These are phyloP conservation scores for Leptopterna dolabrata DNA, from an alignment of 2,888 invertebrate genomes.

Conservation along the genomic window DNA sequence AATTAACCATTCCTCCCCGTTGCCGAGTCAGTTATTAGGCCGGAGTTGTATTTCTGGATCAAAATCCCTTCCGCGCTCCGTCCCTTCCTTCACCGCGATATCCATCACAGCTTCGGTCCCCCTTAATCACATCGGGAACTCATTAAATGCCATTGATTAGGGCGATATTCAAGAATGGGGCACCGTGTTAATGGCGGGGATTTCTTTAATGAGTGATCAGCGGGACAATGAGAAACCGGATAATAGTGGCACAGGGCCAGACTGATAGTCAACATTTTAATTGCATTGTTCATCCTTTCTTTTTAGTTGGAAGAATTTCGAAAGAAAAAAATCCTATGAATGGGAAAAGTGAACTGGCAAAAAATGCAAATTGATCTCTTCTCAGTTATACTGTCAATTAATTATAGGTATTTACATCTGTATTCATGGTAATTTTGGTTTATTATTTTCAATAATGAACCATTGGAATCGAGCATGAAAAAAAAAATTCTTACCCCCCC, in stretches of 20 bases:
- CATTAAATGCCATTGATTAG: slow-evolving; percentile 15
- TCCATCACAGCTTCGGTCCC: neutral
- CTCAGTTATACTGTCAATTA: too few relatives aligned
- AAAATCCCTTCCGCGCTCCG: neutral
- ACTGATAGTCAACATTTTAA: neutral
- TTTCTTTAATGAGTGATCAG: slow-evolving; percentile 34
- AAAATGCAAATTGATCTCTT: too few relatives aligned
- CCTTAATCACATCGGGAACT: slow-evolving; percentile 4
- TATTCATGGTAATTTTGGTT: too few relatives aligned
- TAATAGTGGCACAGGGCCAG: neutral
- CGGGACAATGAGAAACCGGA: neutral
- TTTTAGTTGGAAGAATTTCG: neutral
- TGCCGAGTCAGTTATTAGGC: slow-evolving; percentile 26
- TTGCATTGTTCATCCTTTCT: neutral
- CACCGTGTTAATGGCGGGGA: slow-evolving; percentile 4
- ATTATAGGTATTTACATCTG: too few relatives aligned
- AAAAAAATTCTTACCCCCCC: too few relatives aligned
- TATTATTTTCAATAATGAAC: too few relatives aligned
- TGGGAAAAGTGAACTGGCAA: neutral
- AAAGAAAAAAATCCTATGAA: neutral
- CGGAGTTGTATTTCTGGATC: slow-evolving; percentile 34
- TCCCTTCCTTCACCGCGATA: slow-evolving; percentile 1
- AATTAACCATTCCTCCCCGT: slow-evolving; percentile 48
- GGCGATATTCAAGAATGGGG: neutral
- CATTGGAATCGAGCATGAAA: too few relatives aligned